A percentile compares a stretch with the other conserved stretches of the same genome.
Evolutionary conservation across 2,888 invertebrate species (phyloP).

Genomic region (Ophraella communa): DNA sequence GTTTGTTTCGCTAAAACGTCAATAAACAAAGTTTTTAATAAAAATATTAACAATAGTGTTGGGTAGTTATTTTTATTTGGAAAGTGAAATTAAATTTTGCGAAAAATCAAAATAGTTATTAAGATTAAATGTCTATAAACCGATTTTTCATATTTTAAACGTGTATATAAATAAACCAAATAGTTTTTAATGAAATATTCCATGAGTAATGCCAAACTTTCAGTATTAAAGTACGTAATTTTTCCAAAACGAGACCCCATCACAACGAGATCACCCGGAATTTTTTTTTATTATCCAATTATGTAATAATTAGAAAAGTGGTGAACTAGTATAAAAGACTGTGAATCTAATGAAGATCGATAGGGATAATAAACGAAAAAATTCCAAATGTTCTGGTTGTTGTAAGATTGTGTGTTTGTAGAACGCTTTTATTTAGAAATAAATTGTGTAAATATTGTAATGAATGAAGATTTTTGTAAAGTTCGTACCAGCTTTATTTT

Average conservation of each 20-base stretch:
- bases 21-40: too few relatives aligned
- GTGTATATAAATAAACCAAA: conserved; percentile 25
- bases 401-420: conserved; percentile 21
- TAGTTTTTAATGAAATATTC: conserved; percentile 27
- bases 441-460: conserved; percentile 37
- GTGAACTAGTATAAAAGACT: too few relatives aligned
- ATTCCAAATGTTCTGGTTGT: conserved; percentile 22
- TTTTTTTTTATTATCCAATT: too few relatives aligned
- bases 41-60: not conserved
- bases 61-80: not conserved
- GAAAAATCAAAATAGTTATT: conserved; percentile 4
- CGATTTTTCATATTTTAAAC: not conserved
- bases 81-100: not conserved
- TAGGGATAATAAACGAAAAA: too few relatives aligned
- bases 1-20: too few relatives aligned
- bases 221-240: conserved; percentile 40
- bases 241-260: not conserved
- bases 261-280: not conserved
- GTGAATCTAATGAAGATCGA: not conserved
- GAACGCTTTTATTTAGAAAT: conserved; percentile 32
- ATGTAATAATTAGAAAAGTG: too few relatives aligned
- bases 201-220: conserved; percentile 41
- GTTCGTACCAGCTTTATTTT: conserved; percentile 39
- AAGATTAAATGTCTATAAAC: not conserved
- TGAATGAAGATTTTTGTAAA: conserved; percentile 39